Base-by-base conservation (phyloP, 2,888 invertebrate species). In the Tridacna crocea region DNA sequence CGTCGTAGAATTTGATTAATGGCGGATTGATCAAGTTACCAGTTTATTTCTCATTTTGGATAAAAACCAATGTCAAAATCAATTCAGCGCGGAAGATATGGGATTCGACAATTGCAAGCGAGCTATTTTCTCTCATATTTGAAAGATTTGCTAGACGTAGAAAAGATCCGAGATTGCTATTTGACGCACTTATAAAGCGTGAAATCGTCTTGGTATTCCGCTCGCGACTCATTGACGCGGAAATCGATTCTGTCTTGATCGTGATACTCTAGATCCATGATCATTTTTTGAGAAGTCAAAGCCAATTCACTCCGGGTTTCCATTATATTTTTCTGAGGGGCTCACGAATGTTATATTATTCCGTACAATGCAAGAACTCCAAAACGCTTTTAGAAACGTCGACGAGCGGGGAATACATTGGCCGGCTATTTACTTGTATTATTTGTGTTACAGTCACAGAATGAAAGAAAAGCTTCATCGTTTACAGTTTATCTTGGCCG, bases 1-100 rank as follows among this genome's bases (percentile, higher is more conserved):
- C 65, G 66, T 77, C 60, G 27, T 72, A 65, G 70, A 77, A 80
- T 83, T 83, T 83, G 83, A 83, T 83, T 83, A 80, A 83, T 83
- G 75, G 68, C 72, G 47, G 75, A 83, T 77, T 83, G 80, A 83
- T 80, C 83, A 77, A 60, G 77, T 77, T 77, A 77, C 77, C 47
- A 70, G 72, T 80, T 80, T 80, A 77, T 80, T 80, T 80, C 83
- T 83, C 83, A 68, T 74, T 80, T 80, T 77, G 68, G 80, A 22
- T 70, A n/a, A 65, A 68, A 78, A 80, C 58, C 72, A 55, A 58
- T 80, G 77, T 75, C 80, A 77, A 68, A 75, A 77, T 80, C 80
- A 83, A 79, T 83, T 65, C 26, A 12, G 36, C 36, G 36, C 36
- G 36, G 36, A 36, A 36, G 36, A 36, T 36, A 36, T 36, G 6